phyloP scores from a whole-genome alignment of 2,113 vertebrate species.

The Tauraco erythrolophus region DNA sequence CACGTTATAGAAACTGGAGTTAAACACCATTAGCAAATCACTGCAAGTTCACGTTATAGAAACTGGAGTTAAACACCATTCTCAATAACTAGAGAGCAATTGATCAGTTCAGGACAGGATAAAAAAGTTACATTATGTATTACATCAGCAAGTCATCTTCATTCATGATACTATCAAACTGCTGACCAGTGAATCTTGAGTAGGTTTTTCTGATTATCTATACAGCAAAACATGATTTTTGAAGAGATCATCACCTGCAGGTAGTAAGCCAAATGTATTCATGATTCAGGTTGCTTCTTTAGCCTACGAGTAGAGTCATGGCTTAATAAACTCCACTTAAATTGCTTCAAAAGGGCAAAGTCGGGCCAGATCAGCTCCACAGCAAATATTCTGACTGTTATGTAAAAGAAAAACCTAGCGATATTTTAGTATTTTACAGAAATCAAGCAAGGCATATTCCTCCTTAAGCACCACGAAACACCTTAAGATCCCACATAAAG shows the following conservation, averaged over 20 bases:
- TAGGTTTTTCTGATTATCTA: background rate
- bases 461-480: background rate
- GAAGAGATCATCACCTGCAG: background rate
- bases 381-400: background rate
- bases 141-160: background rate
- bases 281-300: background rate
- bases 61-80: background rate
- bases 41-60: background rate
- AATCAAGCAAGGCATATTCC: background rate
- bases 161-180: background rate
- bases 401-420: background rate
- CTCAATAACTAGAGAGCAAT: background rate
- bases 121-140: background rate
- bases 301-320: background rate
- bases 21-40: background rate
- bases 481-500: background rate
- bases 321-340: background rate
- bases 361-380: background rate
- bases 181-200: background rate
- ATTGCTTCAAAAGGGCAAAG: background rate
- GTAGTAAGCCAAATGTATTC: background rate
- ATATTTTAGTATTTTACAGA: background rate
- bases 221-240: background rate
- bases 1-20: background rate
- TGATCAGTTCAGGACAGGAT: background rate